A percentile compares a stretch with the other conserved stretches of the same genome.
Conservation (phyloP, 2,888 invertebrate genomes). For the Pherbina coryleti region DNA sequence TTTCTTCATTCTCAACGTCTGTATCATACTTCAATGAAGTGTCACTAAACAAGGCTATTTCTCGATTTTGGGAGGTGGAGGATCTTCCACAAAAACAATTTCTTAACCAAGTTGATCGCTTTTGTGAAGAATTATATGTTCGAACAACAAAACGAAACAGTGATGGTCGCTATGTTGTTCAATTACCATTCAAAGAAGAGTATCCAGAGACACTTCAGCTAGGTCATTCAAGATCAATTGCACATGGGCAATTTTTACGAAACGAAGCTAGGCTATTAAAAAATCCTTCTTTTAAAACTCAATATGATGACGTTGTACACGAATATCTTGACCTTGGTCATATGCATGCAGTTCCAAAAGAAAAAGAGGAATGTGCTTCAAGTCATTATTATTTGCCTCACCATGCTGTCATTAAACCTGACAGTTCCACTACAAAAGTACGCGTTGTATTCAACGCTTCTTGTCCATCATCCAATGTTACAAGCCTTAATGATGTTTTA, state of each 20-base stretch:
- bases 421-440: no score
- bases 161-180: background rate
- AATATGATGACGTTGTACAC: background rate
- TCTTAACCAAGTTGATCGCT: slow-evolving; percentile 1
- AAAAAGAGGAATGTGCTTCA: no score
- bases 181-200: slow-evolving; percentile 10
- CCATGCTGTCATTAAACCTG: no score
- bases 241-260: background rate
- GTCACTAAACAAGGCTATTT: slow-evolving; percentile 20
- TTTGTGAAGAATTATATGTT: slow-evolving; percentile 16
- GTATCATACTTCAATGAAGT: slow-evolving; percentile 24
- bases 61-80: slow-evolving; percentile 35
- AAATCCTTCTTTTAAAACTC: background rate
- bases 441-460: no score
- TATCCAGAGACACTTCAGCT: background rate
- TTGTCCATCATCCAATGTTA: no score
- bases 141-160: background rate
- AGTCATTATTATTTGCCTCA: no score
- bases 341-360: no score
- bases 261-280: slow-evolving; percentile 5
- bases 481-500: no score
- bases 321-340: background rate
- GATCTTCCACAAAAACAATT: slow-evolving; percentile 26
- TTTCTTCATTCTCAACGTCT: background rate
- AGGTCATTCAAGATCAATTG: background rate